Percentiles rank a stretch among this genome's conserved stretches.
Evolutionary conservation across 2,797 vertebrate species (phyloP).

Genomic region (Distichodus sexfasciatus): DNA sequence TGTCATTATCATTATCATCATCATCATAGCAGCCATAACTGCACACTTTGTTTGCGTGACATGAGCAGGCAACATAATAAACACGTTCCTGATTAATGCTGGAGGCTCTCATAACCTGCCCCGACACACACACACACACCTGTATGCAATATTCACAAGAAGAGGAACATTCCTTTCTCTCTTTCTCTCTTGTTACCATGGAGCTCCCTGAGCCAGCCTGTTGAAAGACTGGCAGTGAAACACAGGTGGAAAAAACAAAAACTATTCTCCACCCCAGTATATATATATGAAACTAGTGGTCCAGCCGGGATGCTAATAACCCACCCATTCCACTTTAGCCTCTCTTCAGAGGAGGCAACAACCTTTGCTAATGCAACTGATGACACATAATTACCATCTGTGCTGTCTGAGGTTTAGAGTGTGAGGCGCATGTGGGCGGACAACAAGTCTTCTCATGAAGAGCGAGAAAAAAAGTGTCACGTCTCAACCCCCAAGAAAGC

Average conservation of each 20-base stretch:
- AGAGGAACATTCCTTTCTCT: conserved; percentile 17
- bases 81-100: not conserved
- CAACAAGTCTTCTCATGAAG: conserved; percentile 35
- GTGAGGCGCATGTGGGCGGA: conserved; percentile 28
- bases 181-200: conserved; percentile 6
- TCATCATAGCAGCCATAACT: conserved; percentile 1
- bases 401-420: conserved; percentile 42
- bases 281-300: conserved; percentile 21
- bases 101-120: conserved; percentile 1
- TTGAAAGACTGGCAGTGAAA: conserved; percentile 31
- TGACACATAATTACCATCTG: conserved; percentile 50
- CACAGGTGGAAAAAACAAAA: conserved; percentile 12
- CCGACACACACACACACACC: not conserved
- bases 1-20: not conserved
- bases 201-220: conserved; percentile 2
- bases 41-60: not conserved
- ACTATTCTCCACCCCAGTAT: conserved; percentile 3
- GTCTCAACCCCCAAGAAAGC: conserved; percentile 7
- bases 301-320: conserved; percentile 27
- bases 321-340: conserved; percentile 23
- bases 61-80: conserved; percentile 2
- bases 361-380: conserved; percentile 46
- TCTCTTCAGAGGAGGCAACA: conserved; percentile 49
- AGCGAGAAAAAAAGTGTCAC: conserved; percentile 28
- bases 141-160: not conserved